phyloP scores from a whole-genome alignment of 92 coral and sea anemone genomes.

The Bergia sp. region DNA sequence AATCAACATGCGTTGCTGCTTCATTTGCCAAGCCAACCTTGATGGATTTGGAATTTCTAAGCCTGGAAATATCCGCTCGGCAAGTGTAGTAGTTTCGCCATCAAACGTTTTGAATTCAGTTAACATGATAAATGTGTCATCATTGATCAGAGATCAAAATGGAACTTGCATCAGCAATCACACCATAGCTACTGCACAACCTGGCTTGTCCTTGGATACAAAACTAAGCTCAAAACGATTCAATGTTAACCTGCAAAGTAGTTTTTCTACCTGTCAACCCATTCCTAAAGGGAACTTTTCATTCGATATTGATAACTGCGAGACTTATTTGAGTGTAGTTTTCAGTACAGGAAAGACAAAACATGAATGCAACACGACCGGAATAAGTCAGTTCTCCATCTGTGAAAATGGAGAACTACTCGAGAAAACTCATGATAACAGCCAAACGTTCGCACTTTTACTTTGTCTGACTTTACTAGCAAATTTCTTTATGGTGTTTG shows the following conservation, averaged over 20 bases:
- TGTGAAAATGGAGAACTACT: neutral
- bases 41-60: neutral
- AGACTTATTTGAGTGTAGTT: neutral
- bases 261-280: conserved; percentile 3
- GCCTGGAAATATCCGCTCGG: neutral
- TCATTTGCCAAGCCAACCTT: neutral
- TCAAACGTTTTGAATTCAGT: neutral
- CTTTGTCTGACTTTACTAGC: conserved; percentile 19
- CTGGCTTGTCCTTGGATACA: neutral
- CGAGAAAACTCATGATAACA: neutral
- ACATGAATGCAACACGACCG: neutral
- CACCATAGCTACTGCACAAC: neutral
- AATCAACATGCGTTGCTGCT: conserved; percentile 5
- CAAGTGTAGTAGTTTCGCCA: neutral
- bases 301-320: neutral
- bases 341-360: neutral
- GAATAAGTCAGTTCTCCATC: neutral
- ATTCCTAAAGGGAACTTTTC: neutral
- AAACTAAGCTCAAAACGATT: neutral
- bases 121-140: neutral
- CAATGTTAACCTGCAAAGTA: neutral
- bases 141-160: neutral
- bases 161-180: neutral
- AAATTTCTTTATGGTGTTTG: conserved; percentile 10
- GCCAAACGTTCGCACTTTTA: neutral